Percentiles rank a stretch among this genome's conserved stretches.
Conservation (phyloP, 2,113 vertebrate species). For the Oxyruncus cristatus region DNA sequence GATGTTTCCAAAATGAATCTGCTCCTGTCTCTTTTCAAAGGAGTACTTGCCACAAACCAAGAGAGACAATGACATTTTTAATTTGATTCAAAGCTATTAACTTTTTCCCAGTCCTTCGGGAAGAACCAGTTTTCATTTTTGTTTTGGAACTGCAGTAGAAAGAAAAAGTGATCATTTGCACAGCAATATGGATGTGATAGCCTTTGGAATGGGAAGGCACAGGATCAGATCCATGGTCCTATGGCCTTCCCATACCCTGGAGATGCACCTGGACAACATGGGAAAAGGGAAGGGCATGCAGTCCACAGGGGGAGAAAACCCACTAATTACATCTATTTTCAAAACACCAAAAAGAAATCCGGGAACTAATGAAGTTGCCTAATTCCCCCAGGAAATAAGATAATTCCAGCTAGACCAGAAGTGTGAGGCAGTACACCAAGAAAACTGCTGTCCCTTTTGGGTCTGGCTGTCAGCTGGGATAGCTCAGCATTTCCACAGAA, state of each 20-base stretch:
- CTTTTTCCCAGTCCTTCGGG: background rate
- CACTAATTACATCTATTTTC: background rate
- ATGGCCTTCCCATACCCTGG: background rate
- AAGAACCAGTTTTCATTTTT: background rate
- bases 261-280: background rate
- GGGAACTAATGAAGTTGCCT: background rate
- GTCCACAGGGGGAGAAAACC: background rate
- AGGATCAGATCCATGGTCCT: background rate
- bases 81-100: background rate
- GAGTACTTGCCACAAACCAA: background rate
- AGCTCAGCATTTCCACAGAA: background rate
- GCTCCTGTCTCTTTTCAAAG: background rate
- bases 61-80: background rate
- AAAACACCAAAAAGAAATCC: background rate
- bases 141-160: background rate
- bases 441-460: background rate
- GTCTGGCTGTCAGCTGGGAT: background rate
- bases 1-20: background rate
- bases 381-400: background rate
- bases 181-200: background rate
- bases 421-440: background rate
- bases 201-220: background rate
- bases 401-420: background rate
- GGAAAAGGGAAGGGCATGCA: background rate
- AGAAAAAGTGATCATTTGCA: background rate